Percentiles rank a stretch among this genome's conserved stretches.
Conservation (phyloP, 2,888 invertebrate species). For the Ennomos erosarius region DNA sequence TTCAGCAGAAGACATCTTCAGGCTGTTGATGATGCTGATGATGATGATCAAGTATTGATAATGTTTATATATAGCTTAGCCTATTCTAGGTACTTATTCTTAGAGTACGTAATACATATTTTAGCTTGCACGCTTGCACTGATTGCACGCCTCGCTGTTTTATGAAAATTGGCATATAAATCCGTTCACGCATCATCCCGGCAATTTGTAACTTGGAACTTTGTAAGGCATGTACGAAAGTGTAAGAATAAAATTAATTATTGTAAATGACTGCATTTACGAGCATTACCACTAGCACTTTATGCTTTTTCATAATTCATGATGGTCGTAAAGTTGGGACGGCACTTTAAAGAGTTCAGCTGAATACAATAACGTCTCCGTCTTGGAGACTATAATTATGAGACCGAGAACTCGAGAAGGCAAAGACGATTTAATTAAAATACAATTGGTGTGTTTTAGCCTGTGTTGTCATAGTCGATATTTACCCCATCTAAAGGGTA, state of each 20-base stretch:
- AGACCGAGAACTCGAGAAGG: slow-evolving; percentile 8
- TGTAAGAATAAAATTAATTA: slow-evolving; percentile 28
- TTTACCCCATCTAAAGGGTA: slow-evolving; percentile 6
- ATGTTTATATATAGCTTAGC: too few species aligned
- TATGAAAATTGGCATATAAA: too few species aligned
- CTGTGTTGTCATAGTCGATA: slow-evolving; percentile 20
- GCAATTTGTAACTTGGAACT: slow-evolving; percentile 30
- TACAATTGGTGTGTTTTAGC: slow-evolving; percentile 47
- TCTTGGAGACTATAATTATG: slow-evolving; percentile 21
- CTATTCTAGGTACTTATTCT: too few species aligned
- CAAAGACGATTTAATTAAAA: slow-evolving; percentile 47
- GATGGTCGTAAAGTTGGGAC: slow-evolving; percentile 22
- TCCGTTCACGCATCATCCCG: slow-evolving; percentile 28
- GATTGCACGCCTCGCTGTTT: too few species aligned
- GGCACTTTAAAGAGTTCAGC: slow-evolving; percentile 30
- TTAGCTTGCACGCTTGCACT: too few species aligned
- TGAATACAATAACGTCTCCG: slow-evolving; percentile 36
- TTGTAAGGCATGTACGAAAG: slow-evolving; percentile 19
- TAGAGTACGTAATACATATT: too few species aligned
- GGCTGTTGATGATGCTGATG: too few species aligned
- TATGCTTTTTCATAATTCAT: slow-evolving; percentile 22
- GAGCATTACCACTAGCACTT: slow-evolving; percentile 20
- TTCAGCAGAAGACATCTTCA: too few species aligned
- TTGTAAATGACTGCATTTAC: slow-evolving; percentile 24
- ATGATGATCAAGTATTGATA: too few species aligned